phyloP scores from a whole-genome alignment of 92 coral and sea anemone genomes.

The Chrysogorgia sp. region DNA sequence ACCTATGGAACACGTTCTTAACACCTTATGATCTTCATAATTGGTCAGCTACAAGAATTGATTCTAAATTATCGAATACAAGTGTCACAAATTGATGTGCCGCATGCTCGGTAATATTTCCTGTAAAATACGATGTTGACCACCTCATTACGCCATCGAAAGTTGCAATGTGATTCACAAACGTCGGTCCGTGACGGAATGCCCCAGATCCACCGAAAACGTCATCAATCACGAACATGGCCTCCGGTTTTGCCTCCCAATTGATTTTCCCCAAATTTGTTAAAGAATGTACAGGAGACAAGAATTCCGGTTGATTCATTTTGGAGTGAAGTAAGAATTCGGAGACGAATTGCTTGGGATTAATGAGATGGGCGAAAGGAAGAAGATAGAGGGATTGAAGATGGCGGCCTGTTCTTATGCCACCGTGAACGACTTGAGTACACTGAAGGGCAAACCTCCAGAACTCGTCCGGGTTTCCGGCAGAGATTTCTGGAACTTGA shows the following conservation, averaged over 20 bases:
- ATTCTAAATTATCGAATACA: conserved; percentile 20
- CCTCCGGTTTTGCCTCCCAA: not conserved
- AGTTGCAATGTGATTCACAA: conserved; percentile 33
- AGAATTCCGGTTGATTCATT: conserved; percentile 10
- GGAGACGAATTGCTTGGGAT: conserved; percentile 24
- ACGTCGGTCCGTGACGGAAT: conserved; percentile 4
- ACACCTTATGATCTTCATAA: not conserved
- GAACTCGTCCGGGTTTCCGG: not conserved
- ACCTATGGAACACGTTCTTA: too few relatives aligned
- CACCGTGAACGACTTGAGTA: conserved; percentile 11
- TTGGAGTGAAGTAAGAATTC: conserved; percentile 22
- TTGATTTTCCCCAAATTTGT: conserved; percentile 26
- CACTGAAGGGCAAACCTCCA: conserved; percentile 17
- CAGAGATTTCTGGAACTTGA: not conserved
- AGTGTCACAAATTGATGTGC: conserved; percentile 1
- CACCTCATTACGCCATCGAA: conserved; percentile 23
- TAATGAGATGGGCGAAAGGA: conserved; percentile 5
- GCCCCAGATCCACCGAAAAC: conserved; percentile 35
- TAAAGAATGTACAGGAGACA: conserved; percentile 16
- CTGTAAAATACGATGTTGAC: conserved; percentile 24
- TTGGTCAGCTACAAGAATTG: not conserved
- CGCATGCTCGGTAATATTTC: not conserved
- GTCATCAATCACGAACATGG: not conserved
- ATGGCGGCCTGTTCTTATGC: conserved; percentile 14
- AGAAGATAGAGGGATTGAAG: conserved; percentile 13